Evolutionary conservation across 2,888 invertebrate species (phyloP), one percentile per base, ranked within the genome.

Genomic region (Polydesmus complanatus): DNA sequence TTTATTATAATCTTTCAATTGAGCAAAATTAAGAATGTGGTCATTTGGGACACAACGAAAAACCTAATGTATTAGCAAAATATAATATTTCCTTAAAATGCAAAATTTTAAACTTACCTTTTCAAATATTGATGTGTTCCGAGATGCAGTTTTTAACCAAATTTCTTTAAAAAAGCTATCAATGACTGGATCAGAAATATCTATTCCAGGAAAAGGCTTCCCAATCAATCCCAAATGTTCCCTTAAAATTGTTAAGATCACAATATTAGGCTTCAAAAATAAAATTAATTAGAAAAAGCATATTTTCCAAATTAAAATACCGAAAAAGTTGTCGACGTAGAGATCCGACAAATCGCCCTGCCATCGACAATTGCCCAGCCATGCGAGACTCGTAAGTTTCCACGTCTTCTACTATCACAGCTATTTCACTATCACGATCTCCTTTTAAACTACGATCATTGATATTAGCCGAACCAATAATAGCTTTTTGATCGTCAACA

Each of bases 391-490:
- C 84, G 54, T 83, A 82, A 14, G 70, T 74, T 60, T 76, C 71
- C 1, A 70, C 70, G 83, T 93, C 81, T 61, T 90, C 86, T 59
- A 94, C 80, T 52, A 94, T 77, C 19, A 93, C 85, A 2, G 92
- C 93, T 3, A 92, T 85, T 76, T 97, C 97, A 0, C 95, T 95
- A 71, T 97, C 97, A 65, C 97, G 79, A 64, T 85, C 88, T 0
- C 97, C 97, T 59, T 93, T 79, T 82, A 97, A 82, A 61, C 94
- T 95, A 58, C 97, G 78, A 73, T 98, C 97, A 71, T 98, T 98
- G 68, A 98, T 94, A 71, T 98, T 98, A 0, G 97, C 96, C 3
- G 95, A 96, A 21, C 97, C 97, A 69, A 96, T 95, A 65, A 98
- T 93, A 0, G 91, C 84, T 1, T 83, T 79, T 66, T 83, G 83